Conservation (phyloP, 2,113 vertebrate species). For the Atlantisia rogersi region DNA sequence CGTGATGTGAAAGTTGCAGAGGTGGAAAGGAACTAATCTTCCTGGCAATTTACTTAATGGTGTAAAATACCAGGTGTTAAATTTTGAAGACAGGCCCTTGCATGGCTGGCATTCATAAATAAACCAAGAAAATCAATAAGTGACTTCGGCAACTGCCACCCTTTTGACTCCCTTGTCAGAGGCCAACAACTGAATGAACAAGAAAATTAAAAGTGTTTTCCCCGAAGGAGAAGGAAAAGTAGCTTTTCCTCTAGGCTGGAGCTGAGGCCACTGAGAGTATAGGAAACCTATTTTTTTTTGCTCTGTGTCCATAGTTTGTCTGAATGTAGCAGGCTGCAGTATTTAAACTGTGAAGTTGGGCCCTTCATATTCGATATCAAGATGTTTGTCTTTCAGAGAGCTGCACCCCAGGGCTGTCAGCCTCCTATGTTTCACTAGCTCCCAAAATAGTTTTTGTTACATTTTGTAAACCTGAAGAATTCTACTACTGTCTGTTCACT, state of each 20-base stretch:
- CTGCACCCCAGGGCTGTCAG: neutral
- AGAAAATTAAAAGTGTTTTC: slow-evolving; percentile 46
- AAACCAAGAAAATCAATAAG: slow-evolving; percentile 58
- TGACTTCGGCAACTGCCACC: slow-evolving; percentile 18
- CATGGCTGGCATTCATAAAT: slow-evolving; percentile 53
- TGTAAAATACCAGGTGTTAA: slow-evolving; percentile 53
- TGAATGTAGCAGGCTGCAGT: neutral
- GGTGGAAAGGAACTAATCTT: slow-evolving; percentile 3
- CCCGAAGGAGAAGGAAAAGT: slow-evolving; percentile 2
- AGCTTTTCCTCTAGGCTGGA: slow-evolving; percentile 2
- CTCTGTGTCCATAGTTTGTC: neutral
- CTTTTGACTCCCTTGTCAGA: slow-evolving; percentile 51
- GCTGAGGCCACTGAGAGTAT: neutral
- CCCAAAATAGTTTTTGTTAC: neutral
- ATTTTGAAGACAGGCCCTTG: slow-evolving; percentile 22
- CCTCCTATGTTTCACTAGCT: neutral
- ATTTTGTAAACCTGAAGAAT: neutral
- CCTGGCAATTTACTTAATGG: slow-evolving; percentile 27
- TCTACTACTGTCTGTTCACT: neutral
- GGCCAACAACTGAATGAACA: slow-evolving; percentile 34
- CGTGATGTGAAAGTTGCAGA: neutral
- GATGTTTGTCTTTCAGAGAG: neutral
- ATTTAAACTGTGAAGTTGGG: neutral
- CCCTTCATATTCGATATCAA: neutral
- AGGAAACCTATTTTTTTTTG: neutral